phyloP scores from a whole-genome alignment of 2,888 invertebrate species.

The Melanostoma scalare region DNA sequence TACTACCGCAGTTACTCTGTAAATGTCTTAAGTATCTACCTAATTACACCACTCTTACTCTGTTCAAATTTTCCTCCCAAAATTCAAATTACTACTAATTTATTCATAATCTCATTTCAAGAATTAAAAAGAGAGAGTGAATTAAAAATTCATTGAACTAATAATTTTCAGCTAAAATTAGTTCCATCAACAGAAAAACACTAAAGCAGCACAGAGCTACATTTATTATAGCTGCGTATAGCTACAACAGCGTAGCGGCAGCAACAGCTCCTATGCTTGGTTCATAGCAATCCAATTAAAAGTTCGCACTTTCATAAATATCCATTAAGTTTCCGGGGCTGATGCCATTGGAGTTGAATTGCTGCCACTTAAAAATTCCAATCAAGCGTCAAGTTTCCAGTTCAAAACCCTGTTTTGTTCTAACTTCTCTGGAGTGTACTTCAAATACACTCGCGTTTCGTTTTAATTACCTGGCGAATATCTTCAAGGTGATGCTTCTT shows the following conservation, averaged over 20 bases:
- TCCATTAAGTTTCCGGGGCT: conserved; percentile 21
- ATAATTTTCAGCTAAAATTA: conserved; percentile 38
- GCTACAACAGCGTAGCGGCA: no score
- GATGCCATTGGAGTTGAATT: conserved; percentile 24
- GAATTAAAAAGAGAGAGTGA: neutral
- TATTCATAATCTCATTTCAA: conserved; percentile 54
- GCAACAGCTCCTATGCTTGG: conserved; percentile 7
- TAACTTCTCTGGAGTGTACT: conserved; percentile 38
- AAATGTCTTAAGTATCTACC: neutral
- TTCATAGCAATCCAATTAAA: conserved; percentile 58
- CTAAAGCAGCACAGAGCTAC: neutral
- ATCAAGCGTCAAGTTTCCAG: conserved; percentile 54
- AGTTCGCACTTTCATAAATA: conserved; percentile 58
- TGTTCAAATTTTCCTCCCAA: neutral
- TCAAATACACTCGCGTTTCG: conserved; percentile 50
- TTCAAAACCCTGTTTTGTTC: conserved; percentile 4
- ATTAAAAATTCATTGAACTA: conserved; percentile 61
- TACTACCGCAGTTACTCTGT: no score
- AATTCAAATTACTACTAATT: conserved; percentile 26
- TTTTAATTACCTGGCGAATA: conserved; percentile 63
- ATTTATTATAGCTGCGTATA: conserved; percentile 11
- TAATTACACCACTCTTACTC: neutral
- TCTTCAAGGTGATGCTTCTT: conserved; percentile 24
- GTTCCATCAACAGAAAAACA: conserved; percentile 17
- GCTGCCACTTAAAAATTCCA: conserved; percentile 64